Conservation (phyloP, 53 echinoderm and acorn worm species). For the Arbacia lixula region DNA sequence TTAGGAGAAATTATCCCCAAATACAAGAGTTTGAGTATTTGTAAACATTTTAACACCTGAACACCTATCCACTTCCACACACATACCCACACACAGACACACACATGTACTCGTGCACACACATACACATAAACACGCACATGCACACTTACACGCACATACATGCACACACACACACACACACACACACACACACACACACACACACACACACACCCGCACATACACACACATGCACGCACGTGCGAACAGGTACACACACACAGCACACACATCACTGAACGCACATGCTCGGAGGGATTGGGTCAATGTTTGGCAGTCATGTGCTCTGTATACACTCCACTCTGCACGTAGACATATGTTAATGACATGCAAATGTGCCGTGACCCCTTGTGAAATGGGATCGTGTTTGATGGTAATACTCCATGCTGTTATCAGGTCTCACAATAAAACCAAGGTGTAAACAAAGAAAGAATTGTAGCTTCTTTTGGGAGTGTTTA, state of each 20-base stretch:
- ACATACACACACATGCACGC: neutral
- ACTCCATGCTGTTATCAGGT: slow-evolving; percentile 10
- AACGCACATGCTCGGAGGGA: no score
- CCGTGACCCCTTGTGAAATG: neutral
- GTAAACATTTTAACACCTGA: no score
- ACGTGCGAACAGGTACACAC: neutral
- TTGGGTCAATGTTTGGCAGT: no score
- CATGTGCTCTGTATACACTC: slow-evolving; percentile 44
- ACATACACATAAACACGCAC: neutral
- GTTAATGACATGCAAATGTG: slow-evolving; percentile 47
- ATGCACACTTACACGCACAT: neutral
- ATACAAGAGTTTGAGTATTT: no score
- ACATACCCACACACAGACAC: no score
- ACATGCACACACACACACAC: neutral
- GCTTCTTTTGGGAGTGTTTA: no score
- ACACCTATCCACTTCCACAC: neutral
- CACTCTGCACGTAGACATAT: slow-evolving; percentile 43
- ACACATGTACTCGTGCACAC: neutral
- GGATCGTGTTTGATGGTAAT: neutral
- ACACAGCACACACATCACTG: no score
- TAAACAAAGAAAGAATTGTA: slow-evolving; percentile 31
- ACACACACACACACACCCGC: no score
- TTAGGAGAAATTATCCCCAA: no score
- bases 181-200: neutral
- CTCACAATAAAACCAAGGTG: slow-evolving; percentile 2